These are phyloP conservation scores for Diplazon laetatorius DNA, from an alignment of 2,888 invertebrate genomes.

Conservation along the genomic window DNA sequence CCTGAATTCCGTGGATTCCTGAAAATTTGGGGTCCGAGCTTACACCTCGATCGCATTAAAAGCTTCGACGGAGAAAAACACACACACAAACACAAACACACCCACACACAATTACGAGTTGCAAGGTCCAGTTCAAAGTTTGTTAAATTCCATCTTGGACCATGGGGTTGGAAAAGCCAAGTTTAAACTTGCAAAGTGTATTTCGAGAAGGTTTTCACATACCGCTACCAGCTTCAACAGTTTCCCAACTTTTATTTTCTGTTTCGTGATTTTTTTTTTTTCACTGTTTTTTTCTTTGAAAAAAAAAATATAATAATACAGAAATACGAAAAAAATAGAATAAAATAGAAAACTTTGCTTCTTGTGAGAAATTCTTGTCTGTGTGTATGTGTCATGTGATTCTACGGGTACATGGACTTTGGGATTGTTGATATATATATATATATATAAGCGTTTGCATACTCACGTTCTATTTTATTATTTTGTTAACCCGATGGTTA, in stretches of 20 bases:
- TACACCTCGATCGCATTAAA: background rate
- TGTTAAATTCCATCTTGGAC: conserved; percentile 4
- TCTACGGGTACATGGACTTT: conserved; percentile 14
- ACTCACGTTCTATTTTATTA: no score
- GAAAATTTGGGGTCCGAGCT: background rate
- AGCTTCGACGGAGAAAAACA: background rate
- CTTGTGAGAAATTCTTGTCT: conserved; percentile 13
- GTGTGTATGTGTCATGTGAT: background rate
- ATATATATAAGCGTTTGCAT: background rate
- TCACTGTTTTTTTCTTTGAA: no score
- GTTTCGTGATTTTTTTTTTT: background rate
- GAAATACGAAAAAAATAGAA: no score
- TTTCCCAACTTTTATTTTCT: background rate
- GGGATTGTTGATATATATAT: background rate
- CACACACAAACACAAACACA: background rate
- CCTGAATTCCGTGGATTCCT: background rate
- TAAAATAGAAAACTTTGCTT: conserved; percentile 18
- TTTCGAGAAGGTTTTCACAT: conserved; percentile 12
- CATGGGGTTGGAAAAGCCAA: conserved; percentile 5
- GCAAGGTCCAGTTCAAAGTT: background rate
- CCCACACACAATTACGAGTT: background rate
- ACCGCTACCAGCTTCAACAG: background rate
- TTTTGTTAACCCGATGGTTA: no score
- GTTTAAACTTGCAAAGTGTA: conserved; percentile 22
- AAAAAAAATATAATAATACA: no score